Conservation (phyloP, 2,113 vertebrate genomes). For the Pseudolaguvia tuberculata region DNA sequence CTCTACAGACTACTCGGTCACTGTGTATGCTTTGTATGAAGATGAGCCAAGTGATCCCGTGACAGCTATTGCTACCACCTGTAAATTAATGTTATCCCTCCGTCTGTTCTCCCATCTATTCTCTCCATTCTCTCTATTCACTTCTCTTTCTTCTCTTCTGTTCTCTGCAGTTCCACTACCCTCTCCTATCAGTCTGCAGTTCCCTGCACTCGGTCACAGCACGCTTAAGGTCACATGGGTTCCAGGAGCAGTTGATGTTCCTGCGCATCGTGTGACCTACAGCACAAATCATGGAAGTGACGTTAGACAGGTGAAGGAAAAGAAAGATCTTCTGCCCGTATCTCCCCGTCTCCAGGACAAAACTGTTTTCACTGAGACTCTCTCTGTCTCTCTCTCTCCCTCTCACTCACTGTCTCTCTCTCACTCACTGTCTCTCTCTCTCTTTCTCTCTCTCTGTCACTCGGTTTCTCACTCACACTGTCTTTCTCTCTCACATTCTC, state of each 20-base stretch:
- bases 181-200: conserved; percentile 67
- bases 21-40: conserved; percentile 79
- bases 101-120: too few species aligned
- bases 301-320: conserved; percentile 70
- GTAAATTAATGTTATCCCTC: too few species aligned
- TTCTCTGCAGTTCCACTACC: conserved; percentile 69
- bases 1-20: conserved; percentile 76
- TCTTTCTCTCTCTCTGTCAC: too few species aligned
- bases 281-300: conserved; percentile 76
- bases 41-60: conserved; percentile 83
- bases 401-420: too few species aligned
- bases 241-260: conserved; percentile 53
- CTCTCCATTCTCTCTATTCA: too few species aligned
- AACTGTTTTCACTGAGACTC: too few species aligned
- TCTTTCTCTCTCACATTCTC: too few species aligned
- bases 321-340: not conserved
- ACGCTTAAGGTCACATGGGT: conserved; percentile 78
- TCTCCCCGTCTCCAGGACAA: too few species aligned
- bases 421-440: too few species aligned
- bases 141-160: not conserved
- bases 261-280: conserved; percentile 71
- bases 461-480: too few species aligned
- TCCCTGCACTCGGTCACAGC: conserved; percentile 79
- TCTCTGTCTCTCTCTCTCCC: too few species aligned
- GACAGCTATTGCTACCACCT: conserved; percentile 75